Evolutionary conservation across 2,113 vertebrate species (phyloP), one percentile per base, ranked within the genome.

Genomic region (Hypanus sabinus): DNA sequence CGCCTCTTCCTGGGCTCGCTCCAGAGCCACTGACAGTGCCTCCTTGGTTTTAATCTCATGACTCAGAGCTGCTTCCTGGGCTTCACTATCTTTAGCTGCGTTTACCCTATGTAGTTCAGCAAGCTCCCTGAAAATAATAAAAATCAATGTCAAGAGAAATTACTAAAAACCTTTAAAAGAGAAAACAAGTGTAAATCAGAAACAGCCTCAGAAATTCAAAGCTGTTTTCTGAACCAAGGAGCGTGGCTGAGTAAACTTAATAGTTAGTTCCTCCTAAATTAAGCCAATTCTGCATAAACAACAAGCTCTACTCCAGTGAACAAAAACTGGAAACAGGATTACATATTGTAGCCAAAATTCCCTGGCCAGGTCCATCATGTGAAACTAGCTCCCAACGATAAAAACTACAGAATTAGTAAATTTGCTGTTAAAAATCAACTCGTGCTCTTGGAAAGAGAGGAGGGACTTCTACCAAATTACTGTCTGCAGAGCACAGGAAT

Each of bases 91-190:
- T 96, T 98, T 98, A 68, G 97, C 98, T 94, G 98, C 99, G 94
- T 98, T 98, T 3, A 96, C 97, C 97, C 98, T 99, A 94, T 99
- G 98, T 94, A 99, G 97, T 95, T 98, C 98, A 93, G 98, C 97
- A 95, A 99, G 97, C 94, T 99, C 99, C 95, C 99, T 99, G 94
- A 57, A 93, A 33, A 94, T 93, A 2, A 1, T n/a, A 20, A 75
- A 75, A 92, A 16, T 7, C 0, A n/a, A 73, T 94, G 95, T 85
- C 60, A 91, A 62, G 93, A 70, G 68, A 94, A 22, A 90, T 33
- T 57, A 33, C 10, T 94, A 55, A 9, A 3, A 70, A 36, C 18
- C 4, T 27, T 94, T 27, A 79, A 24, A 27, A 24, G 2, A 85
- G 55, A 24, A 85, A 85, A 85, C 57, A 85, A 12, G 7, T 85